Conservation (phyloP, 2,888 invertebrate genomes). For the Apamea anceps region DNA sequence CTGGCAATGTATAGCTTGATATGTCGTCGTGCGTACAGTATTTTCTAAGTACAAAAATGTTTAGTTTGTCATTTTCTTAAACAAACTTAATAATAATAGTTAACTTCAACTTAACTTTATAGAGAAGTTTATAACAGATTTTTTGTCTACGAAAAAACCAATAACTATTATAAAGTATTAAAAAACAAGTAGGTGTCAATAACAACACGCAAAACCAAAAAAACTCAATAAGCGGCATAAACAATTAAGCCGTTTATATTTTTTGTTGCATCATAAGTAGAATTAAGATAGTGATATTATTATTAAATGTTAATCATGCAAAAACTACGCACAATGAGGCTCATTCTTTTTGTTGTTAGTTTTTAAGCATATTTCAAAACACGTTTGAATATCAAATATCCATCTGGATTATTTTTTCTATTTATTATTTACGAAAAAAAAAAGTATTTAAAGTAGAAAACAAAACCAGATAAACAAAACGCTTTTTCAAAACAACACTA, state of each 20-base stretch:
- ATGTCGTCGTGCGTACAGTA: background rate
- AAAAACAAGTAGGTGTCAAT: background rate
- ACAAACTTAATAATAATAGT: background rate
- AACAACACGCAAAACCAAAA: slow-evolving; percentile 1
- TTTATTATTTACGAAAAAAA: background rate
- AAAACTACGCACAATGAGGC: slow-evolving; percentile 29
- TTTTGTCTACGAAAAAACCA: background rate
- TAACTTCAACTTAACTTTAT: background rate
- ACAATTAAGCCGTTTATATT: slow-evolving; percentile 6
- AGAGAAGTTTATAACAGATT: background rate
- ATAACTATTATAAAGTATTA: background rate
- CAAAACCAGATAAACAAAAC: background rate
- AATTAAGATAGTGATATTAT: slow-evolving; percentile 22
- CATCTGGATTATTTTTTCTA: background rate
- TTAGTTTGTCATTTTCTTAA: no score
- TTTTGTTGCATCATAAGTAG: slow-evolving; percentile 16
- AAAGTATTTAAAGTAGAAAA: background rate
- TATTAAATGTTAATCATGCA: slow-evolving; percentile 23
- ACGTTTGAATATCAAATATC: background rate
- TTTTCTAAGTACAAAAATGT: background rate
- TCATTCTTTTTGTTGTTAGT: background rate
- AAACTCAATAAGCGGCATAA: slow-evolving; percentile 4
- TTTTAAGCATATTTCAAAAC: background rate
- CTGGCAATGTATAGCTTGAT: no score
- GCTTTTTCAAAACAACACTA: background rate